Evolutionary conservation across 2,888 invertebrate genomes (phyloP).

Genomic region (Hypselothyrea guttata): DNA sequence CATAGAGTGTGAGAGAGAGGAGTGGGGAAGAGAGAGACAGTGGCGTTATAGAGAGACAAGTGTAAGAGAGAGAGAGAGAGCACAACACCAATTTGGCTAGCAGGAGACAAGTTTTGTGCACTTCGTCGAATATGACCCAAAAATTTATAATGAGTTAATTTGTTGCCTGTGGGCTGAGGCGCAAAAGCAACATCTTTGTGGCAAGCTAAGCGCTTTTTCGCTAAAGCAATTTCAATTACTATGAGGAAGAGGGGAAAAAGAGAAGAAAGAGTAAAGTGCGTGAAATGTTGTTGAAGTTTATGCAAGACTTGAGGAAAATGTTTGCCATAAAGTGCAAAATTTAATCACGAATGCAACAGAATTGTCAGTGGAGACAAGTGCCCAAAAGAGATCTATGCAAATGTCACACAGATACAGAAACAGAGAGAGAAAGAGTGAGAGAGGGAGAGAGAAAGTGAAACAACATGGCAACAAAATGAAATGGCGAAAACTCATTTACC

Average conservation of each 20-base stretch:
- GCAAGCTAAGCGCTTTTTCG: slow-evolving; percentile 54
- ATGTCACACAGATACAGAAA: slow-evolving; percentile 41
- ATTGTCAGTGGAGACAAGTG: slow-evolving; percentile 41
- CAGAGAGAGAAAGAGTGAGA: slow-evolving; percentile 51
- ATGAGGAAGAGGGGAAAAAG: neutral
- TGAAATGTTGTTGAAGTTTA: slow-evolving; percentile 28
- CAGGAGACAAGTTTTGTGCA: slow-evolving; percentile 15
- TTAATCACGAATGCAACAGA: slow-evolving; percentile 57
- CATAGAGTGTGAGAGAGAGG: no score
- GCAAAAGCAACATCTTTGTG: slow-evolving; percentile 57
- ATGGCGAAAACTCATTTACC: slow-evolving; percentile 62
- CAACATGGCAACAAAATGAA: slow-evolving; percentile 32
- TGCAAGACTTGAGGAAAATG: slow-evolving; percentile 51
- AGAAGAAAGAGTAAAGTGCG: neutral
- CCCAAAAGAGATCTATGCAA: slow-evolving; percentile 30
- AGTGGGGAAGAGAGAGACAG: no score
- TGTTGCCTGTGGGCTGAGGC: slow-evolving; percentile 42
- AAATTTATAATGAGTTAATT: slow-evolving; percentile 73
- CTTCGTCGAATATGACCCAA: slow-evolving; percentile 43
- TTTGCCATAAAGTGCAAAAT: slow-evolving; percentile 56
- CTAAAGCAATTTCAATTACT: slow-evolving; percentile 75
- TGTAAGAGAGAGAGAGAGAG: neutral
- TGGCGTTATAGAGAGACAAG: neutral
- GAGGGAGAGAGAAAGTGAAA: slow-evolving; percentile 57
- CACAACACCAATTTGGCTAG: neutral